These are phyloP conservation scores for Bombus superbus DNA, from an alignment of 1,140 invertebrate genomes.

Conservation along the genomic window DNA sequence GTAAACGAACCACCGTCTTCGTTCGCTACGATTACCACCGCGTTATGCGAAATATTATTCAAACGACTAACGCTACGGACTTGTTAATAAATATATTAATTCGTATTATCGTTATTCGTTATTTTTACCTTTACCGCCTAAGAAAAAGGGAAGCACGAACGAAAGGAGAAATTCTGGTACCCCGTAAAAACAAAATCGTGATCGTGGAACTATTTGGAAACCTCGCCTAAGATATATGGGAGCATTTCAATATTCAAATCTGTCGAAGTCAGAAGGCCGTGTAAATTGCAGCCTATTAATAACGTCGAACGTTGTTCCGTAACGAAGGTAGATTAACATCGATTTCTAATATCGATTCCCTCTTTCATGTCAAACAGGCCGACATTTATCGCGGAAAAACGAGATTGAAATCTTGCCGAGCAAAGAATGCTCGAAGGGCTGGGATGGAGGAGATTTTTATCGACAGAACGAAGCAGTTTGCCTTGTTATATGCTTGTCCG, in stretches of 20 bases:
- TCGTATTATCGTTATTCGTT: too few species aligned
- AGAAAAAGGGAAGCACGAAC: neutral
- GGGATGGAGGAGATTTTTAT: slow-evolving; percentile 26
- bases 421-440: neutral
- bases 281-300: slow-evolving; percentile 54
- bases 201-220: neutral
- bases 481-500: slow-evolving; percentile 17
- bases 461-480: slow-evolving; percentile 16
- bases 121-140: too few species aligned
- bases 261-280: neutral
- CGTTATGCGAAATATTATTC: too few species aligned
- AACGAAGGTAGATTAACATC: slow-evolving; percentile 37
- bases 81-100: too few species aligned
- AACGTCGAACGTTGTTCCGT: slow-evolving; percentile 21
- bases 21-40: too few species aligned
- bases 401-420: slow-evolving; percentile 11
- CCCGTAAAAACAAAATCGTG: neutral
- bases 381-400: slow-evolving; percentile 34
- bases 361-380: slow-evolving; percentile 14
- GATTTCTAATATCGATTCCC: slow-evolving; percentile 38
- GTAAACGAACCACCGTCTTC: too few species aligned
- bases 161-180: neutral
- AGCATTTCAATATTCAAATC: neutral
- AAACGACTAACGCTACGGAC: too few species aligned
- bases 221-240: neutral